A percentile compares a stretch with the other conserved stretches of the same genome.
phyloP scores from a whole-genome alignment of 2,888 invertebrate genomes.

The Dolomedes plantarius region DNA sequence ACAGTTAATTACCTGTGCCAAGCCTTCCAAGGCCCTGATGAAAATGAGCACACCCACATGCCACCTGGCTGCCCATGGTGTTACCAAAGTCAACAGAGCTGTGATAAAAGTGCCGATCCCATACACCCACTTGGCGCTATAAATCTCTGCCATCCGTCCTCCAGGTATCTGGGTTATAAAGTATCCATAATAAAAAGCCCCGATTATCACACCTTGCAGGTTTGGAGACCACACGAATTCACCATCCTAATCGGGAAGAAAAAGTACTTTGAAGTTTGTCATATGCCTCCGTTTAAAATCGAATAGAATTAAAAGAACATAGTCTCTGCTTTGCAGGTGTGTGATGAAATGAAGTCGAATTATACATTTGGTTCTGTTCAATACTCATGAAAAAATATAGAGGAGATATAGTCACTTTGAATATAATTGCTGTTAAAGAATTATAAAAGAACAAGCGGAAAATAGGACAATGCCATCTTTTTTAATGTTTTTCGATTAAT shows the following conservation, averaged over 20 bases:
- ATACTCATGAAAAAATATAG: no score
- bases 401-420: no score
- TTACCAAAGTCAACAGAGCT: conserved; percentile 86
- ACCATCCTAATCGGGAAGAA: conserved; percentile 24
- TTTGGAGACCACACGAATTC: conserved; percentile 83
- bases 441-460: no score
- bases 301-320: no score
- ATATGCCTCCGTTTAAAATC: no score
- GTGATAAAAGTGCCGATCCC: conserved; percentile 87
- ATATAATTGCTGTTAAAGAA: no score
- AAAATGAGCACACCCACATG: conserved; percentile 42
- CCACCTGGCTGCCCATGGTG: conserved; percentile 83
- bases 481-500: no score
- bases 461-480: no score
- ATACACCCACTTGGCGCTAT: conserved; percentile 91
- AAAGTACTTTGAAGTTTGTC: no score
- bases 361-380: no score
- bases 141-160: conserved; percentile 87
- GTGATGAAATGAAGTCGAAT: no score
- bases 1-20: conserved; percentile 61
- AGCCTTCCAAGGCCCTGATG: conserved; percentile 39
- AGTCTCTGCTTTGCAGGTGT: no score
- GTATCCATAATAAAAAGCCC: conserved; percentile 94
- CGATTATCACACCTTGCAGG: conserved; percentile 86
- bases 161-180: conserved; percentile 89